Evolutionary conservation across 2,888 invertebrate genomes (phyloP).

Genomic region (Opisthograptis luteolata): DNA sequence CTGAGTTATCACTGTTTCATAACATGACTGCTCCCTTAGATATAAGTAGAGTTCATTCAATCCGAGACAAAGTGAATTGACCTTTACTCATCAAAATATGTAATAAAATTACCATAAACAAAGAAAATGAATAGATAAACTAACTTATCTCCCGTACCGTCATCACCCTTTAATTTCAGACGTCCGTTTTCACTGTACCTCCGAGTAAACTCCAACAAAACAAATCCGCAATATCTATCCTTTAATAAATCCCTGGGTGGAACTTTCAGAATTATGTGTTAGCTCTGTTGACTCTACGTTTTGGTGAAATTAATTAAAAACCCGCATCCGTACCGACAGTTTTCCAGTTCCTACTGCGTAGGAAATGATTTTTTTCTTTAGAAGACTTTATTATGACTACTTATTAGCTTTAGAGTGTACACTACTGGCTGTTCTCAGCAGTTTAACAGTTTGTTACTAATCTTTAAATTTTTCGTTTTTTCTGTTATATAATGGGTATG

Average conservation of each 20-base stretch:
- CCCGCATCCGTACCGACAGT: conserved; percentile 17
- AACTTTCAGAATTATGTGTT: conserved; percentile 27
- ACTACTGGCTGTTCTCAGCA: too few relatives aligned
- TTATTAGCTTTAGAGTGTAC: too few relatives aligned
- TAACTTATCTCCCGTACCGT: background rate
- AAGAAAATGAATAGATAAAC: background rate
- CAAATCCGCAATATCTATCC: conserved; percentile 17
- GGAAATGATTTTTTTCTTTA: conserved; percentile 3
- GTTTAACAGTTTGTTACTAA: too few relatives aligned
- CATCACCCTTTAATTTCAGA: background rate
- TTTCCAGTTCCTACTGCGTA: background rate
- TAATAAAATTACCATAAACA: background rate
- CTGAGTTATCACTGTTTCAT: too few relatives aligned
- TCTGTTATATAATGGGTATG: too few relatives aligned
- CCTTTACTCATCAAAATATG: background rate
- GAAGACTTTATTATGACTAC: too few relatives aligned
- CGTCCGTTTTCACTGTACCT: conserved; percentile 8
- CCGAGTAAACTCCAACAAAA: conserved; percentile 15
- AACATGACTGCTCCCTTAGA: too few relatives aligned
- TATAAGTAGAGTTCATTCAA: too few relatives aligned
- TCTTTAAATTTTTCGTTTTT: too few relatives aligned
- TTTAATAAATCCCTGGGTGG: conserved; percentile 20
- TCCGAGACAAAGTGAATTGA: too few relatives aligned
- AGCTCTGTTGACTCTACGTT: conserved; percentile 20
- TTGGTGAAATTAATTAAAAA: conserved; percentile 26